These are phyloP conservation scores for Cynodonichthys magdalenae DNA, from an alignment of 2,797 vertebrate species.

Conservation along the genomic window DNA sequence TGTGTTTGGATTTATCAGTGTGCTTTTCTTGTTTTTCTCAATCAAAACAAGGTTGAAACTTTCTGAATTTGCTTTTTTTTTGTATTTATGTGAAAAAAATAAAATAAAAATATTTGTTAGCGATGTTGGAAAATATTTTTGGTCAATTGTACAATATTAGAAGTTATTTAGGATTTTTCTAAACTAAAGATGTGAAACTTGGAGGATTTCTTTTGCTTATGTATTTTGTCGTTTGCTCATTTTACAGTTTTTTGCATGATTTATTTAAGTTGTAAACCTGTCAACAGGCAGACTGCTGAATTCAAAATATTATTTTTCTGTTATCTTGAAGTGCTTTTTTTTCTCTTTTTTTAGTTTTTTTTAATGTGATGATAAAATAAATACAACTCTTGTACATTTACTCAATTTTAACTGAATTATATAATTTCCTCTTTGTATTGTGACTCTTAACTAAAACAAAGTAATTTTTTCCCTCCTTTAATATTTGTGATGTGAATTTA, in stretches of 20 bases:
- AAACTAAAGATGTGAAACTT: slow-evolving; percentile 7
- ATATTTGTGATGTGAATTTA: slow-evolving; percentile 57
- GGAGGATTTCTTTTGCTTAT: slow-evolving; percentile 25
- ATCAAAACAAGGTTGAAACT: not conserved
- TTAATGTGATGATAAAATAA: slow-evolving; percentile 34
- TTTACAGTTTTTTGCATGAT: slow-evolving; percentile 59
- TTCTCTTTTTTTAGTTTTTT: slow-evolving; percentile 11
- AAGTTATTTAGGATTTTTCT: not conserved
- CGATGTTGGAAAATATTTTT: not conserved
- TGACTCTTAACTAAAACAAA: slow-evolving; percentile 22
- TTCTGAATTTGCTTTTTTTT: not conserved
- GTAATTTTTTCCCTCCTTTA: slow-evolving; percentile 10
- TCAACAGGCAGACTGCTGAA: slow-evolving; percentile 29
- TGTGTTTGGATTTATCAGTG: too few species aligned
- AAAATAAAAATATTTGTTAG: not conserved
- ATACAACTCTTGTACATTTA: slow-evolving; percentile 30
- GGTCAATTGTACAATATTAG: slow-evolving; percentile 7
- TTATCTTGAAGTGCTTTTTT: slow-evolving; percentile 47
- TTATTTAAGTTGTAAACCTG: slow-evolving; percentile 34
- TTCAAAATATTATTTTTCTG: slow-evolving; percentile 56
- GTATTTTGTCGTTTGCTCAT: slow-evolving; percentile 34
- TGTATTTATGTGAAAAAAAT: not conserved
- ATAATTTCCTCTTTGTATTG: slow-evolving; percentile 32
- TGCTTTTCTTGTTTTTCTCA: slow-evolving; percentile 11
- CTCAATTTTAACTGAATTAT: slow-evolving; percentile 23